Evolutionary conservation across 1,140 invertebrate species (phyloP), one percentile per base, ranked within the genome.

Genomic region (Apis florea): DNA sequence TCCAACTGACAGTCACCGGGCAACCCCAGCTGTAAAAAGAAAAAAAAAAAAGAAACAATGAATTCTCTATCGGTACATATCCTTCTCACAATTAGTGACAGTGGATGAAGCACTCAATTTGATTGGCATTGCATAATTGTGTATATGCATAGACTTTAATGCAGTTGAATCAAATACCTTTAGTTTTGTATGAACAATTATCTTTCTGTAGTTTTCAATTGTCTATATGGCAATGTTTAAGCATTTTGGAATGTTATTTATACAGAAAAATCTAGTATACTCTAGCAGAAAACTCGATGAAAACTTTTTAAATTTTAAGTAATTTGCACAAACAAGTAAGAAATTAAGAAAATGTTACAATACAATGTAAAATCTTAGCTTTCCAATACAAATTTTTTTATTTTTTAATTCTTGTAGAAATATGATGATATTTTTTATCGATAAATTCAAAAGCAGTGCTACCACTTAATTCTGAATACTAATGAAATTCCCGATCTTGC

Each of bases 1-100:
- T 99, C 99, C 73, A 99, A 93, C 70, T 97, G 97, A 21, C 97
- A 95, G 91, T 98, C 97, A 68, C 96, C 96, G 15, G 98, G 97
- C 53, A 98, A 93, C 82, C 97, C 97, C 93, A 98, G 94, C 97
- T 98, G 94, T 85, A 95, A 95, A n/a, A 89, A 84, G 92, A 91
- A 88, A 83, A 90, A 71, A 95, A 95, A n/a, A 89, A 84, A 92
- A 91, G 88, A 83, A 90, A 71, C 17, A 17, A 6, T 72, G 12
- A 58, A 61, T 12, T 47, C n/a, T 6, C n/a, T 6, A 26, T 5
- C 9, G 21, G 26, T 21, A 6, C 9, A 17, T 24, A 3, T 15
- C 10, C 4, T 19, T 15, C 3, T 31, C 10, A 67, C 53, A n/a
- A 26, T 13, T 19, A 9, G 51, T 82, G 31, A 77, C 61, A 82